These are phyloP conservation scores for Camponotus vicinus DNA, from an alignment of 1,140 invertebrate genomes.

Conservation along the genomic window DNA sequence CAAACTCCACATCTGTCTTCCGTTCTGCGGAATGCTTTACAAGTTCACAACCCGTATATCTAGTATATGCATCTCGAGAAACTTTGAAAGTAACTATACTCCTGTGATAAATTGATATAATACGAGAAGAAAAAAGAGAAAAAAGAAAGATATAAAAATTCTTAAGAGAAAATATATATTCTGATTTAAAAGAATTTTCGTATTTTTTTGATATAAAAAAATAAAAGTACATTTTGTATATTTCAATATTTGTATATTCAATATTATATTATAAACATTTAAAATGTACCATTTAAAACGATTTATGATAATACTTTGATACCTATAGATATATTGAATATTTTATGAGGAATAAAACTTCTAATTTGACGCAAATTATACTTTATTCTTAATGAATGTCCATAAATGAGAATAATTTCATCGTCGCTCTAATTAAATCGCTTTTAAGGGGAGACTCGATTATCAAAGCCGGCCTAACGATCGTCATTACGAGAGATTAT, in stretches of 20 bases:
- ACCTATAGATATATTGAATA: not conserved
- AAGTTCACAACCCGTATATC: slow-evolving; percentile 48
- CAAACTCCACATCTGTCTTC: slow-evolving; percentile 55
- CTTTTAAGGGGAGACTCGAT: not conserved
- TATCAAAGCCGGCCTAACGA: not conserved
- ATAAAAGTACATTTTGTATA: not conserved
- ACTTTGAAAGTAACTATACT: slow-evolving; percentile 34
- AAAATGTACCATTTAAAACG: not conserved
- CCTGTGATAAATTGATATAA: slow-evolving; percentile 33
- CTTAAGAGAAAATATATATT: not conserved
- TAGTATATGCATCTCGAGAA: slow-evolving; percentile 16
- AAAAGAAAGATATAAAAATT: not conserved
- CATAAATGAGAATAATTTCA: slow-evolving; percentile 6
- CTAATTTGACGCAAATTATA: not conserved
- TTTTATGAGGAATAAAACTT: not conserved
- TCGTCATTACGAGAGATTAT: slow-evolving; percentile 43
- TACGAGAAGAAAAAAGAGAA: not conserved
- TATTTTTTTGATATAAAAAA: not conserved
- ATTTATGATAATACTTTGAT: not conserved
- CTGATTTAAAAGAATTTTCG: not conserved
- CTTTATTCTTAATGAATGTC: not conserved
- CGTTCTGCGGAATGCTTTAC: slow-evolving; percentile 47
- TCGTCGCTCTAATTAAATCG: slow-evolving; percentile 24
- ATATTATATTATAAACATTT: not conserved
- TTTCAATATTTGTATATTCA: too few relatives aligned